These are phyloP conservation scores for Nomada lathburiana DNA, from an alignment of 2,888 invertebrate species.

Conservation along the genomic window DNA sequence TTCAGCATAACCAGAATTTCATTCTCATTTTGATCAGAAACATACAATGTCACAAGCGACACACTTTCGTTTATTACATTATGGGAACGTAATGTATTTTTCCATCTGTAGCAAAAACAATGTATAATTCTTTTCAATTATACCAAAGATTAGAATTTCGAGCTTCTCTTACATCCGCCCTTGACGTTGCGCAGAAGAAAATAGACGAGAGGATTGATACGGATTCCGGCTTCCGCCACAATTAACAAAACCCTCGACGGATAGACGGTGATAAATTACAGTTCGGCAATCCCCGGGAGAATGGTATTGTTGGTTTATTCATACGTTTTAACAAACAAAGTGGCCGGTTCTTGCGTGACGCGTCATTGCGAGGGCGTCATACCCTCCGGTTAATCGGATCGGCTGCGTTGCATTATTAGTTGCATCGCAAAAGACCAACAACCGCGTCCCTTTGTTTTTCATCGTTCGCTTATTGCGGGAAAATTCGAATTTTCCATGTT, in stretches of 20 bases:
- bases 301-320: slow-evolving; percentile 66
- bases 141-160: no score
- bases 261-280: slow-evolving; percentile 70
- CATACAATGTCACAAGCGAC: no score
- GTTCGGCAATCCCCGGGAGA: slow-evolving; percentile 37
- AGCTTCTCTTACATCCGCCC: no score
- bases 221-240: slow-evolving; percentile 42
- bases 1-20: no score
- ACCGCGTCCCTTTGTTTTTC: neutral
- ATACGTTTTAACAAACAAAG: slow-evolving; percentile 70
- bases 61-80: no score
- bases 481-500: neutral
- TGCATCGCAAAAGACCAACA: neutral
- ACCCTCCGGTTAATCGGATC: neutral
- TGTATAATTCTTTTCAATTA: no score
- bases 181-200: neutral
- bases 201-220: neutral
- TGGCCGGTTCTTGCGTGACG: slow-evolving; percentile 54
- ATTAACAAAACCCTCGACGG: slow-evolving; percentile 50
- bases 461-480: neutral
- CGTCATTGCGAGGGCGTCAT: no score
- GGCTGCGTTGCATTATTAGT: neutral
- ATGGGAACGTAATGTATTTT: no score
- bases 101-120: no score
- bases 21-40: no score